Evolutionary conservation across 1,140 invertebrate genomes (phyloP).

Genomic region (Himalopsyche phryganea): DNA sequence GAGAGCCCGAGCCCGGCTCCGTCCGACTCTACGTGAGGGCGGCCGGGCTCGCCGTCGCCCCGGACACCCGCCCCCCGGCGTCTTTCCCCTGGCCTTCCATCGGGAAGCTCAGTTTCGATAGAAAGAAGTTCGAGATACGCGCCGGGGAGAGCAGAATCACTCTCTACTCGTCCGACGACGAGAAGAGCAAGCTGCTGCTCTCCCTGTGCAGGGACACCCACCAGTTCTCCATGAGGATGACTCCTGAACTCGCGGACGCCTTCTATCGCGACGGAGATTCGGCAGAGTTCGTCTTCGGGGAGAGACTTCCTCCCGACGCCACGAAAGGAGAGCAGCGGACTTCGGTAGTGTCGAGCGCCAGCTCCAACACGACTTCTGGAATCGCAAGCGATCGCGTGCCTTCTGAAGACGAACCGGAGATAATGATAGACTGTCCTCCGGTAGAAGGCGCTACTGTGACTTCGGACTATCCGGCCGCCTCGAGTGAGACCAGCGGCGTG

Average conservation of each 20-base stretch:
- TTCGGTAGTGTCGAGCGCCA: constrained; percentile 80
- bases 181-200: constrained; percentile 86
- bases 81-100: constrained; percentile 92
- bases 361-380: constrained; percentile 89
- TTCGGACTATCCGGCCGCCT: constrained; percentile 50
- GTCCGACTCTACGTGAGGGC: constrained; percentile 81
- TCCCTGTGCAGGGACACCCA: constrained; percentile 87
- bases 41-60: constrained; percentile 79
- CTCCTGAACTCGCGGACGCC: constrained; percentile 73
- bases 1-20: constrained; percentile 66
- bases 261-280: constrained; percentile 72
- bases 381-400: constrained; percentile 92
- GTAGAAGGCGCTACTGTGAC: constrained; percentile 47
- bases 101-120: constrained; percentile 90
- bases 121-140: constrained; percentile 94
- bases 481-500: constrained; percentile 73
- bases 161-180: constrained; percentile 85
- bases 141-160: constrained; percentile 84
- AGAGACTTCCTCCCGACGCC: constrained; percentile 61
- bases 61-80: constrained; percentile 62
- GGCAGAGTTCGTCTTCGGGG: constrained; percentile 42
- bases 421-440: constrained; percentile 72
- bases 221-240: constrained; percentile 91
- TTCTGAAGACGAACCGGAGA: constrained; percentile 87
- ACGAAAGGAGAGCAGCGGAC: constrained; percentile 75